Evolutionary conservation across 1,140 invertebrate genomes (phyloP), one percentile per base, ranked within the genome.

Genomic region (Heliothis subflexa): DNA sequence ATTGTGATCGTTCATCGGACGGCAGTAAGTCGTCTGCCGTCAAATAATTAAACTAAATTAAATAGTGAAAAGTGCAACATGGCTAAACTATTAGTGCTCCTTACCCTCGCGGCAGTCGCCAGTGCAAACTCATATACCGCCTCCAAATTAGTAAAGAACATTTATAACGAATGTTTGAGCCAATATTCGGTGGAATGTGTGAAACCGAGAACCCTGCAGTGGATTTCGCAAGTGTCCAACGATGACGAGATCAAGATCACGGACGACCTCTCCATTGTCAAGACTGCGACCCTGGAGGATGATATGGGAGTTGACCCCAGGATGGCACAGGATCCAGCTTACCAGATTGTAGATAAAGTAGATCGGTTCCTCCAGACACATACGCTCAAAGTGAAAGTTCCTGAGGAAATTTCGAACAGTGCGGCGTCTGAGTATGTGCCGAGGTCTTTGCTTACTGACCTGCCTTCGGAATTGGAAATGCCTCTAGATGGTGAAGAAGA

Each of bases 181-280:
- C 95, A 96, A 82, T 96, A 96, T 83, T 96, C 96, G 57, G 92
- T 96, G 64, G 95, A 95, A 70, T 98, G 97, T 92, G 96, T 97
- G 52, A 97, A 97, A 84, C 97, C 97, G 11, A 97, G 97, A 90
- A 95, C 97, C 14, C 88, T 97, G 78, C 94, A 96, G 61, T 98
- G 97, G 95, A 95, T 97, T 54, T 96, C 96, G 79, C 93, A 95
- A 25, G 96, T 96, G 3, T 91, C 95, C 28, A 95, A 96, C 78
- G 95, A 97, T 82, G 96, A 97, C 47, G 96, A 96, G 84, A 96
- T 98, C 76, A 95, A 95, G 16, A 95, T 98, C 59, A 97, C 97
- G 1, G 95, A 97, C 4, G 96, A 97, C 82, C 91, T 98, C 54
- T 95, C 96, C 3, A 95, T 98, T 52, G 95, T 97, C 3, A 97